Percentiles rank a stretch among this genome's conserved stretches.
Conservation (phyloP, 2,888 invertebrate species). For the Agrochola lota region DNA sequence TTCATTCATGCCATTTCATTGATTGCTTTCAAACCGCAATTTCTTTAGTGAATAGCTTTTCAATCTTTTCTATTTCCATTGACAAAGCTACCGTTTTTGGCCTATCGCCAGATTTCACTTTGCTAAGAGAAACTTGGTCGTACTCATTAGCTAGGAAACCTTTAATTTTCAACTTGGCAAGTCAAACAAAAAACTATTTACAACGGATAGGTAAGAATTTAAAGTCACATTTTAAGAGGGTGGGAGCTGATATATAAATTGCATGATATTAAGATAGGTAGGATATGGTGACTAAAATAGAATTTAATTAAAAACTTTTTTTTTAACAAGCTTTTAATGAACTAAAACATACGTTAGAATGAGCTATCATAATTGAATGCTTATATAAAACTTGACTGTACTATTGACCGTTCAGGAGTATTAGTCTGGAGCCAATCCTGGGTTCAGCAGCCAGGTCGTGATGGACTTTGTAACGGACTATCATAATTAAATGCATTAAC, state of each 20-base stretch:
- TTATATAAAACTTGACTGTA: no score
- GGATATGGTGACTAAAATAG: neutral
- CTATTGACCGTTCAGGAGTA: no score
- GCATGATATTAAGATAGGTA: neutral
- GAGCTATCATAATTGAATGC: no score
- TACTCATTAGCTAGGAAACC: constrained; percentile 42
- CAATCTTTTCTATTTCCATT: neutral
- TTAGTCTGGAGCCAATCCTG: no score
- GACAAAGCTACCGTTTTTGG: constrained; percentile 32
- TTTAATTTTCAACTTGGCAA: constrained; percentile 52
- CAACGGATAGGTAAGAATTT: neutral
- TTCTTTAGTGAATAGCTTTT: constrained; percentile 1
- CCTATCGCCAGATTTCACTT: constrained; percentile 23
- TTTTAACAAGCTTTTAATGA: no score
- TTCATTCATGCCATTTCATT: neutral
- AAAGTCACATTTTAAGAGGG: neutral
- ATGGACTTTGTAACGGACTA: no score
- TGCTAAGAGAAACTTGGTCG: constrained; percentile 32
- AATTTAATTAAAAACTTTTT: no score
- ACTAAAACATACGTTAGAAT: no score
- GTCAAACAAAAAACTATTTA: constrained; percentile 11
- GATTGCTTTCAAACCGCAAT: constrained; percentile 2
- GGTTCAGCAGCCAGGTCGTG: no score
- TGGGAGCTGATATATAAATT: neutral
- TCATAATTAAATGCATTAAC: no score